Conservation (phyloP, 2,888 invertebrate genomes). For the Chouioia cunea region DNA sequence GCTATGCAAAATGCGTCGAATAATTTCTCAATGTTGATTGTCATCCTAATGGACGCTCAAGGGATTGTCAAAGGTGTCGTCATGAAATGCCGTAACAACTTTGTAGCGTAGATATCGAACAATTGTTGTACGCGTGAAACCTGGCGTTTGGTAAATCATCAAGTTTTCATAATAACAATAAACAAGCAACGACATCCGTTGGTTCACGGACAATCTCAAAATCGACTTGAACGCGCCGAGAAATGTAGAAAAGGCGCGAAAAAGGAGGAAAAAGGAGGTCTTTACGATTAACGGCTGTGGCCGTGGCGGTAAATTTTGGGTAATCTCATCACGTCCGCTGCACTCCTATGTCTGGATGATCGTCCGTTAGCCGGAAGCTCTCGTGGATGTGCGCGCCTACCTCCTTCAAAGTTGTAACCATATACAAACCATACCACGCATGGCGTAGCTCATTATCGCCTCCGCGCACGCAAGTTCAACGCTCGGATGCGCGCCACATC, state of each 20-base stretch:
- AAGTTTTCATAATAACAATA: no score
- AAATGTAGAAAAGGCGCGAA: not conserved
- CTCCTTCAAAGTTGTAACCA: slow-evolving; percentile 9
- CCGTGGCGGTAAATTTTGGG: not conserved
- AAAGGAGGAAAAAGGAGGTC: not conserved
- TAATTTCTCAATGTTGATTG: no score
- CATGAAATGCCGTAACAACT: no score
- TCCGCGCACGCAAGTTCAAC: slow-evolving; percentile 15
- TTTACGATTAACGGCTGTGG: not conserved
- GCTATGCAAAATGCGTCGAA: no score
- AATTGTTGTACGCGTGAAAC: no score
- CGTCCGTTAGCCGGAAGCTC: slow-evolving; percentile 39
- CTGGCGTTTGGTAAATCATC: no score
- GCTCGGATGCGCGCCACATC: not conserved
- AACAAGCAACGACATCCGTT: no score
- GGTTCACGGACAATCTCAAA: no score
- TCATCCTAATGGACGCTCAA: no score
- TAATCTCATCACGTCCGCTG: slow-evolving; percentile 4
- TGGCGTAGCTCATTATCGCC: slow-evolving; percentile 17
- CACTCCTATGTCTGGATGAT: not conserved
- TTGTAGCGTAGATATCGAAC: not conserved
- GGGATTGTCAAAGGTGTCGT: no score
- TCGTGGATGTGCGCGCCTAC: not conserved
- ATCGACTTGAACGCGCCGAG: no score
- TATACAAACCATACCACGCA: no score